These are phyloP conservation scores for Peromyscus melanophrys DNA, from an alignment of 2,797 vertebrate genomes.

Conservation along the genomic window DNA sequence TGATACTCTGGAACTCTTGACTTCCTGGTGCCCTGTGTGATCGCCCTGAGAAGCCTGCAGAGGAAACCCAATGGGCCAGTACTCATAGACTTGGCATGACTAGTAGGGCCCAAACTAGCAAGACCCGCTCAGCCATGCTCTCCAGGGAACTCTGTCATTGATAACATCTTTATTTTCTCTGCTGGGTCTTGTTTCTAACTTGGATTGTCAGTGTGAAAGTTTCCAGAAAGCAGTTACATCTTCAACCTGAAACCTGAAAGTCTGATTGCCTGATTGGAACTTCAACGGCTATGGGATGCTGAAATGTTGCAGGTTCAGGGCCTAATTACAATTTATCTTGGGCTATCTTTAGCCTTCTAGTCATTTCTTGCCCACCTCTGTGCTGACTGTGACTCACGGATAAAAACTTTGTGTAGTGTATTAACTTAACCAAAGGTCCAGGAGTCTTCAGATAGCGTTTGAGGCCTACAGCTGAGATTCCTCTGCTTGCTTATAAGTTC, in stretches of 20 bases:
- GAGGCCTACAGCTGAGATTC: not conserved
- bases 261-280: no score
- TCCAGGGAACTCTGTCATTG: not conserved
- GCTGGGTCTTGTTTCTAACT: no score
- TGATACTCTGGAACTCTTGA: not conserved
- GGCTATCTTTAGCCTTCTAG: not conserved
- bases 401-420: not conserved
- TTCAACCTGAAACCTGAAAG: not conserved
- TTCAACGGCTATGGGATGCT: not conserved
- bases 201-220: not conserved
- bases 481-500: not conserved
- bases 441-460: no score
- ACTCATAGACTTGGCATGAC: not conserved
- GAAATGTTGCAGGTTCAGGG: not conserved
- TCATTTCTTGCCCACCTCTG: not conserved
- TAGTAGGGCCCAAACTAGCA: not conserved
- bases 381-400: not conserved
- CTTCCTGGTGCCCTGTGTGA: rapidly evolving
- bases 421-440: not conserved
- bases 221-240: not conserved
- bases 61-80: not conserved
- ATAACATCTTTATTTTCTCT: not conserved
- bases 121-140: not conserved
- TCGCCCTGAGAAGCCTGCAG: not conserved
- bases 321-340: not conserved